These are phyloP conservation scores for Acrocera orbiculus DNA, from an alignment of 2,888 invertebrate genomes.

Conservation along the genomic window DNA sequence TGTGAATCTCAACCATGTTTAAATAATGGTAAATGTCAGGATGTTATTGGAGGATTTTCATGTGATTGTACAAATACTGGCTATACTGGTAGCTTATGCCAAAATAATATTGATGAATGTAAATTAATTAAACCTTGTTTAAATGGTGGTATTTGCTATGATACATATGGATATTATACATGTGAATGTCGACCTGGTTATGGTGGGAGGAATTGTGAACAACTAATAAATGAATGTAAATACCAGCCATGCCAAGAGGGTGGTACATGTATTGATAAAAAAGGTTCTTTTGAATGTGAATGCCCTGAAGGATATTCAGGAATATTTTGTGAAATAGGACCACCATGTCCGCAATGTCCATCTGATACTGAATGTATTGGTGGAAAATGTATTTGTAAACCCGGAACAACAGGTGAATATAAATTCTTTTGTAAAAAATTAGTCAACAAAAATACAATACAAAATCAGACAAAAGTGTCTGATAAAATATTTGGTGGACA, in stretches of 20 bases:
- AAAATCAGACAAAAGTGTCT: too few relatives aligned
- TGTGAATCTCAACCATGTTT: slow-evolving; percentile 51
- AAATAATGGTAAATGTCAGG: slow-evolving; percentile 54
- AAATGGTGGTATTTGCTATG: slow-evolving; percentile 62
- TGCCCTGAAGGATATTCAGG: slow-evolving; percentile 45
- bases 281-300: slow-evolving; percentile 46
- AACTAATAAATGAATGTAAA: slow-evolving; percentile 39
- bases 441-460: neutral
- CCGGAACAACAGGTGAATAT: slow-evolving; percentile 29
- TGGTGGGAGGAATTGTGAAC: slow-evolving; percentile 61
- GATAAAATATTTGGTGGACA: too few relatives aligned
- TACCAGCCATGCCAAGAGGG: slow-evolving; percentile 58
- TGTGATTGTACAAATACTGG: slow-evolving; percentile 65
- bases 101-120: slow-evolving; percentile 68
- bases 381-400: slow-evolving; percentile 32
- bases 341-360: slow-evolving; percentile 38
- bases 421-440: too few relatives aligned
- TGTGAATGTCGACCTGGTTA: slow-evolving; percentile 67
- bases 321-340: slow-evolving; percentile 26
- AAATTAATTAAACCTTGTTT: slow-evolving; percentile 43
- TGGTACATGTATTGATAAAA: slow-evolving; percentile 44
- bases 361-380: slow-evolving; percentile 48
- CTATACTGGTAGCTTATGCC: slow-evolving; percentile 54
- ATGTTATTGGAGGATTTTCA: slow-evolving; percentile 53
- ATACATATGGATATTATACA: slow-evolving; percentile 59